A percentile compares a stretch with the other conserved stretches of the same genome.
These are phyloP conservation scores for Brachionus rotundiformis DNA, from an alignment of 1,140 invertebrate species.

Conservation along the genomic window DNA sequence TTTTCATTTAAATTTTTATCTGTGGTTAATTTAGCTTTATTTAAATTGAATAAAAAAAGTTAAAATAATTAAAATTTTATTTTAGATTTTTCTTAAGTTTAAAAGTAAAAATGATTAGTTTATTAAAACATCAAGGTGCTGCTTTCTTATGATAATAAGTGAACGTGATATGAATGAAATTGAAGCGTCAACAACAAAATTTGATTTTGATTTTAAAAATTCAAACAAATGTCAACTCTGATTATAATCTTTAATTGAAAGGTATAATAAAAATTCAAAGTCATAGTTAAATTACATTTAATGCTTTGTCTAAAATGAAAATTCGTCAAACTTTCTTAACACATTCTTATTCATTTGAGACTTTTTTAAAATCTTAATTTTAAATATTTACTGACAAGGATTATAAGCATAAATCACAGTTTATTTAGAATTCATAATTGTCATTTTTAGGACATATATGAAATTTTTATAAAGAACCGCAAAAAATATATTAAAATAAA, in stretches of 20 bases:
- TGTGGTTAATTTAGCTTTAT: too few species aligned
- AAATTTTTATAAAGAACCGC: not conserved
- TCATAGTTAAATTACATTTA: not conserved
- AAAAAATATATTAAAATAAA: not conserved
- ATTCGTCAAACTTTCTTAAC: not conserved
- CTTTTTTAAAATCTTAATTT: not conserved
- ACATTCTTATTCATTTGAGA: slow-evolving; percentile 11
- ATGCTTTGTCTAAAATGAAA: not conserved
- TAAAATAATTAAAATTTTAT: too few species aligned
- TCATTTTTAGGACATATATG: not conserved
- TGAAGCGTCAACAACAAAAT: not conserved
- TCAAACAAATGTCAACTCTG: not conserved
- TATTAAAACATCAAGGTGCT: too few species aligned
- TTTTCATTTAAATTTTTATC: too few species aligned
- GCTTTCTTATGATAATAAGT: not conserved
- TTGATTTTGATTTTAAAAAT: not conserved
- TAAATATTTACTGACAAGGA: not conserved
- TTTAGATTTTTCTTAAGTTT: too few species aligned
- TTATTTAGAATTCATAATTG: slow-evolving; percentile 1
- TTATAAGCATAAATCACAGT: not conserved
- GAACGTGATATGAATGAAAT: not conserved
- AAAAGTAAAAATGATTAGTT: too few species aligned
- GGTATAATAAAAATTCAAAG: not conserved
- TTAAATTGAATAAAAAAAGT: too few species aligned
- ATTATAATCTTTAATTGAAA: not conserved